Evolutionary conservation across 1,140 invertebrate genomes (phyloP).

Genomic region (Tetranychus urticae): DNA sequence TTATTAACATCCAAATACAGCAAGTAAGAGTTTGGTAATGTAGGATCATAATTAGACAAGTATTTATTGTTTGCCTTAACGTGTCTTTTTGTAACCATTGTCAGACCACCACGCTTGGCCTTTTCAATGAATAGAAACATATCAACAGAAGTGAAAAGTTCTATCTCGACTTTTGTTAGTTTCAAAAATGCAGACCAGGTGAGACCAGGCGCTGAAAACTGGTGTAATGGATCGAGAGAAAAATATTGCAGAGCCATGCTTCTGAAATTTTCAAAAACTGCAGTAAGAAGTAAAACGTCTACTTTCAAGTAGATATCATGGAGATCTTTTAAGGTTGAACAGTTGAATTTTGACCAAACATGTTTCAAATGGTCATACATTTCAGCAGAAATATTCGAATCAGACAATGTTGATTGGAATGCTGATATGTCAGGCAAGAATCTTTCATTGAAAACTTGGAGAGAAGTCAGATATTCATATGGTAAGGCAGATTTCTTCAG

Average conservation of each 20-base stretch:
- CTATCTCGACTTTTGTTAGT: constrained; percentile 14
- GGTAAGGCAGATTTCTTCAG: too few relatives aligned
- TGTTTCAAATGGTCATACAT: neutral
- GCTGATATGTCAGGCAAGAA: neutral
- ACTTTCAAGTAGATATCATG: neutral
- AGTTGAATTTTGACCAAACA: neutral
- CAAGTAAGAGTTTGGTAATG: constrained; percentile 1
- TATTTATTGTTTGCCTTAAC: constrained; percentile 9
- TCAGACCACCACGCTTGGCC: neutral
- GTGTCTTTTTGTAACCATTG: neutral
- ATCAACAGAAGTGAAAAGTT: constrained; percentile 13
- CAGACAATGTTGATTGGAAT: neutral
- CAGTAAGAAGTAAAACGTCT: neutral
- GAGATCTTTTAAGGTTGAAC: neutral
- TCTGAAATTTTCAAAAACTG: neutral
- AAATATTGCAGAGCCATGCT: neutral
- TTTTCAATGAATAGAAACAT: constrained; percentile 17
- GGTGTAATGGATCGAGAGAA: constrained; percentile 16
- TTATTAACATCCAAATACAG: constrained; percentile 14
- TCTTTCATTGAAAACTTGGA: neutral
- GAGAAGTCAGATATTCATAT: too few relatives aligned
- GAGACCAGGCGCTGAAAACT: constrained; percentile 15
- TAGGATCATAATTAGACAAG: constrained; percentile 9
- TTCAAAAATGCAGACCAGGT: constrained; percentile 5
- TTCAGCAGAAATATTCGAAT: neutral